Evolutionary conservation across 2,113 vertebrate genomes (phyloP).

Genomic region (Mastomys coucha): DNA sequence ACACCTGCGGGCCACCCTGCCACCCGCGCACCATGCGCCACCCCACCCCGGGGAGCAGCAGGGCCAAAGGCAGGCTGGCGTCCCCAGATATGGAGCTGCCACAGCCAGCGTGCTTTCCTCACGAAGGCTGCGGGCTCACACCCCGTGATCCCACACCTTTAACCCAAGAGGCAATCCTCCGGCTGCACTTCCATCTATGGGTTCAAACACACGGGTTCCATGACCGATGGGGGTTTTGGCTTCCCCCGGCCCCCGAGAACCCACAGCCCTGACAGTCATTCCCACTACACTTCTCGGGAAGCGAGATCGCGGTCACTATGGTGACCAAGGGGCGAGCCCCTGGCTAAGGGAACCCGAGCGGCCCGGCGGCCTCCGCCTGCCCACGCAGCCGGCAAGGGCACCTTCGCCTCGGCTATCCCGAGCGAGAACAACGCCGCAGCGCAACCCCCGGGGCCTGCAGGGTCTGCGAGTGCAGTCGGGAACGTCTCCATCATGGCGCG

Average conservation of each 20-base stretch:
- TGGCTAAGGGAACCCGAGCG: background rate
- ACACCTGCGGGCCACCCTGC: background rate
- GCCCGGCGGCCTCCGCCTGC: background rate
- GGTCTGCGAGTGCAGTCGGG: background rate
- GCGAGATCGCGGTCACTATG: constrained; percentile 16
- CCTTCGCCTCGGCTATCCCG: background rate
- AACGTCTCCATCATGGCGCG: constrained; percentile 12
- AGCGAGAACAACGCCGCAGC: background rate
- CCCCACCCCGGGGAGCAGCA: background rate
- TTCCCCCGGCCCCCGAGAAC: background rate
- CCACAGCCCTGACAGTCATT: background rate
- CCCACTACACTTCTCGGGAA: background rate
- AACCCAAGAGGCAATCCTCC: no score
- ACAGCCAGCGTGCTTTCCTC: background rate
- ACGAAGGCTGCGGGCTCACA: background rate
- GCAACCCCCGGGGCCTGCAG: background rate
- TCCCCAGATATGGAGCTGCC: background rate
- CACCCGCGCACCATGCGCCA: background rate
- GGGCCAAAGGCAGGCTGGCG: background rate
- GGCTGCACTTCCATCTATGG: background rate
- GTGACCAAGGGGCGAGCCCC: constrained; percentile 3
- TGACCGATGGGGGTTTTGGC: background rate
- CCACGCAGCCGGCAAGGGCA: background rate
- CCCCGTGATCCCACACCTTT: background rate
- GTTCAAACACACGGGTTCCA: background rate